A percentile compares a stretch with the other conserved stretches of the same genome.
Evolutionary conservation across 2,797 vertebrate species (phyloP).

Genomic region (Centropyge bicolor): DNA sequence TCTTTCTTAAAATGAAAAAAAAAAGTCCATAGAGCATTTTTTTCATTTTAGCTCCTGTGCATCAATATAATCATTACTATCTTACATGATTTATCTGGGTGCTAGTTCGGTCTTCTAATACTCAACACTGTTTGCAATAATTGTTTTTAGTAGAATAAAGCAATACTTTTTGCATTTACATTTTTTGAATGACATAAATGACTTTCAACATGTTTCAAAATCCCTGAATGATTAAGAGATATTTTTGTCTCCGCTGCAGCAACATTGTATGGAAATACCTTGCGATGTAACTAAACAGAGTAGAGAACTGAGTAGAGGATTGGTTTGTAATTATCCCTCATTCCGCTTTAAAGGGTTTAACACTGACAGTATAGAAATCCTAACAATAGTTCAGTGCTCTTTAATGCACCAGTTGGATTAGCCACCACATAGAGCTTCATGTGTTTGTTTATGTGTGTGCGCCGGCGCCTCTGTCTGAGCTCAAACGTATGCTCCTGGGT

Average conservation of each 20-base stretch:
- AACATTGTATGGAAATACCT: not conserved
- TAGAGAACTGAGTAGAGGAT: conserved; percentile 12
- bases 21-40: no score
- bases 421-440: not conserved
- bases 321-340: conserved; percentile 39
- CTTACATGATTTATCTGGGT: not conserved
- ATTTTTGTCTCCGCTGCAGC: not conserved
- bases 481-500: conserved; percentile 29
- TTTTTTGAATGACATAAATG: not conserved
- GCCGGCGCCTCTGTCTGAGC: conserved; percentile 10
- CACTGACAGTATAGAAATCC: conserved; percentile 33
- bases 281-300: not conserved
- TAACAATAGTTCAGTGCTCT: conserved; percentile 23
- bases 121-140: not conserved
- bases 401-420: conserved; percentile 23
- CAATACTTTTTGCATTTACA: not conserved
- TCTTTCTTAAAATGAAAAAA: no score
- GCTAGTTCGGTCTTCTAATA: not conserved
- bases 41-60: not conserved
- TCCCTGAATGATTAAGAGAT: not conserved
- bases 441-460: not conserved
- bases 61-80: not conserved
- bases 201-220: not conserved
- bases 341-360: conserved; percentile 29
- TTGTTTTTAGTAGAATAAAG: not conserved